Percentiles rank a stretch among this genome's conserved stretches.
Evolutionary conservation across 1,140 invertebrate genomes (phyloP).

Genomic region (Chelonus insularis): DNA sequence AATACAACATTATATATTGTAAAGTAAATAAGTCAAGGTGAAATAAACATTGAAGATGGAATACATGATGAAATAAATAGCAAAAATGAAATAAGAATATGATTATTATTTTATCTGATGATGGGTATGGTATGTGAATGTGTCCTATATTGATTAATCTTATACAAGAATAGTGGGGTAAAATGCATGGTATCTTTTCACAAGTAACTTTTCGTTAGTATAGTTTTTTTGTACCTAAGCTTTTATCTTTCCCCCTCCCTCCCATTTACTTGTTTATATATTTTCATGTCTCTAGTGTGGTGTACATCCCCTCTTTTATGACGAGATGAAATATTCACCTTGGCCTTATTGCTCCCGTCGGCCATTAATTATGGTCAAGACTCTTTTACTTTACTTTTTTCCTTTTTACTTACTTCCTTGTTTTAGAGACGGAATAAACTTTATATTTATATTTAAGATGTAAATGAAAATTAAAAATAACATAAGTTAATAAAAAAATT

Average conservation of each 20-base stretch:
- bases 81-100: too few relatives aligned
- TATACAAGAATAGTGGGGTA: too few relatives aligned
- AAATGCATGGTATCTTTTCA: neutral
- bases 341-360: constrained; percentile 19
- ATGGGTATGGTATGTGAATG: too few relatives aligned
- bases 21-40: too few relatives aligned
- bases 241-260: neutral
- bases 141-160: too few relatives aligned
- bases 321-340: constrained; percentile 18
- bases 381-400: neutral
- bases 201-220: neutral
- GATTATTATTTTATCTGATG: too few relatives aligned
- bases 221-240: neutral
- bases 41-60: too few relatives aligned
- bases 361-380: constrained; percentile 14
- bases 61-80: too few relatives aligned
- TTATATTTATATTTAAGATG: neutral
- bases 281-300: constrained; percentile 3
- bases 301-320: constrained; percentile 12
- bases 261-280: constrained; percentile 15
- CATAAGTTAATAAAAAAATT: neutral
- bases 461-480: neutral
- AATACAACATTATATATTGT: too few relatives aligned
- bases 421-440: neutral
- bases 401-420: neutral